phyloP scores from a whole-genome alignment of 1,140 invertebrate genomes.

The Carposina sasakii region DNA sequence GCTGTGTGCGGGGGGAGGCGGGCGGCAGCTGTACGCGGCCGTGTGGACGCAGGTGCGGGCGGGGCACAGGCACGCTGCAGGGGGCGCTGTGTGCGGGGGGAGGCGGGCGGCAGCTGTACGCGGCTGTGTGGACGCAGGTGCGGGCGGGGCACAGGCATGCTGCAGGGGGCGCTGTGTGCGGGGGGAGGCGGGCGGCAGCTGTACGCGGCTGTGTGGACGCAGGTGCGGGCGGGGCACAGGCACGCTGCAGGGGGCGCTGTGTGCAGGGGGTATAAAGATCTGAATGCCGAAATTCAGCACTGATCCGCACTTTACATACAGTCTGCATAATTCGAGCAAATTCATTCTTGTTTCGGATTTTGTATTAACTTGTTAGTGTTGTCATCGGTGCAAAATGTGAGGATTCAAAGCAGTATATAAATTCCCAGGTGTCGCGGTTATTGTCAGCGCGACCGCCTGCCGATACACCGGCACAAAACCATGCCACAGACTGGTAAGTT shows the following conservation, averaged over 20 bases:
- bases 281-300: too few relatives aligned
- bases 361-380: too few relatives aligned
- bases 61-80: too few relatives aligned
- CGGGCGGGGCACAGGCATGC: too few relatives aligned
- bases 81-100: slow-evolving; percentile 75
- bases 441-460: slow-evolving; percentile 85
- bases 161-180: slow-evolving; percentile 79
- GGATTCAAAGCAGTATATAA: too few relatives aligned
- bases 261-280: too few relatives aligned
- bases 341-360: too few relatives aligned
- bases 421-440: slow-evolving; percentile 84
- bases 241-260: too few relatives aligned
- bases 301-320: too few relatives aligned
- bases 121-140: slow-evolving; percentile 88
- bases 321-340: too few relatives aligned
- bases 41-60: slow-evolving; percentile 92
- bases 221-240: slow-evolving; percentile 86
- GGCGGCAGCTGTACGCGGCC: slow-evolving; percentile 83
- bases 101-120: slow-evolving; percentile 82
- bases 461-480: slow-evolving; percentile 87
- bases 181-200: slow-evolving; percentile 77
- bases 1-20: slow-evolving; percentile 71
- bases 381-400: too few relatives aligned
- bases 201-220: slow-evolving; percentile 88
- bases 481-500: slow-evolving; percentile 84